Percentiles rank a stretch among this genome's conserved stretches.
Evolutionary conservation across 2,888 invertebrate species (phyloP).

Genomic region (Chironomus tentans): DNA sequence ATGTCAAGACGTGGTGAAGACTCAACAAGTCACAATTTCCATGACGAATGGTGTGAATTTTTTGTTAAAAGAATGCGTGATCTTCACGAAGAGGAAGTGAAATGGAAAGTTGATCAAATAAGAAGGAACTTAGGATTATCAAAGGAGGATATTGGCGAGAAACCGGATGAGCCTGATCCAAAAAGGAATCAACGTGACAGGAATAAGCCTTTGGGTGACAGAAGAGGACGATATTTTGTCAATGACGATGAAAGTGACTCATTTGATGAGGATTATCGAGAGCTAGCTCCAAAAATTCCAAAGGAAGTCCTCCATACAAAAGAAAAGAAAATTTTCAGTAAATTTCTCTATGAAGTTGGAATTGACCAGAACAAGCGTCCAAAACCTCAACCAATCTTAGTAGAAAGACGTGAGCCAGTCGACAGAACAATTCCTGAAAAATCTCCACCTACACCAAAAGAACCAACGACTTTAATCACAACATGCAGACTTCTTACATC

Average conservation of each 20-base stretch:
- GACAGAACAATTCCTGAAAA: constrained; percentile 28
- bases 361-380: constrained; percentile 29
- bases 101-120: background rate
- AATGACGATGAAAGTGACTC: background rate
- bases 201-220: background rate
- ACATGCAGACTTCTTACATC: constrained; percentile 69
- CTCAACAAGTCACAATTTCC: constrained; percentile 54
- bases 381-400: background rate
- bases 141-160: background rate
- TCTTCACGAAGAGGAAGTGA: constrained; percentile 58
- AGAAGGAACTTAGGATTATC: background rate
- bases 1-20: constrained; percentile 47
- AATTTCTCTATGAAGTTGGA: background rate
- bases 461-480: constrained; percentile 44
- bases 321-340: background rate
- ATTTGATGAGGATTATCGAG: background rate
- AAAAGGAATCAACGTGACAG: background rate
- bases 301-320: background rate
- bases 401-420: background rate
- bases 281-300: background rate
- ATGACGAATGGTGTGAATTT: constrained; percentile 79
- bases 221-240: background rate
- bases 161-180: background rate
- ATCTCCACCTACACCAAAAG: constrained; percentile 41
- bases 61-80: constrained; percentile 79